phyloP scores from a whole-genome alignment of 2,113 vertebrate genomes.

The Prietella phreatophila region DNA sequence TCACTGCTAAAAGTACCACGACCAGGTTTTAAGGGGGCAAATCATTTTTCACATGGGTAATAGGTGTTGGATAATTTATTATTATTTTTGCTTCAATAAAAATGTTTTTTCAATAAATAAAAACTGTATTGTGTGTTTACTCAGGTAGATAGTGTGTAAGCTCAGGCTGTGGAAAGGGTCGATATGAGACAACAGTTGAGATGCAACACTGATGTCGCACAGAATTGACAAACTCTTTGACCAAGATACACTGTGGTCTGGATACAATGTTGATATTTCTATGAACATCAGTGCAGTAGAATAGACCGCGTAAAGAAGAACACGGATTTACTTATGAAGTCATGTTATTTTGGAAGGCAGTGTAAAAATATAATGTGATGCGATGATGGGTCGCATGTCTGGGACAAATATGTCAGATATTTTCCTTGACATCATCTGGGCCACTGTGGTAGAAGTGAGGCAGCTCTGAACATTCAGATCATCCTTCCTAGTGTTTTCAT shows the following conservation, averaged over 20 bases:
- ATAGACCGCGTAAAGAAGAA: neutral
- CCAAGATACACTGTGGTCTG: neutral
- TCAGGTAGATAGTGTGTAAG: neutral
- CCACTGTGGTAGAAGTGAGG: slow-evolving; percentile 56
- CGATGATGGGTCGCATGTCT: neutral
- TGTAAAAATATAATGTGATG: neutral
- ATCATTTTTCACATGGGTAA: too few relatives aligned
- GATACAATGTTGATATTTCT: neutral
- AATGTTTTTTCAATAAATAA: too few relatives aligned
- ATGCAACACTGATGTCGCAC: neutral
- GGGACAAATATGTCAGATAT: neutral
- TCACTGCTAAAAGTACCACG: too few relatives aligned
- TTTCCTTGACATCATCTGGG: neutral
- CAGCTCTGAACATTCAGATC: slow-evolving; percentile 59
- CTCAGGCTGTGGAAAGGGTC: neutral
- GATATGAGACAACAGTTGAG: neutral
- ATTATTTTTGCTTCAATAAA: too few relatives aligned
- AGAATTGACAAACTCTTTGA: neutral
- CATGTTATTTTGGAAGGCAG: neutral
- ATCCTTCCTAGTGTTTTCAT: slow-evolving; percentile 63
- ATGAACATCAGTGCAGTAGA: neutral
- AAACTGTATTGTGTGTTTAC: too few relatives aligned
- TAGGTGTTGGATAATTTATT: too few relatives aligned
- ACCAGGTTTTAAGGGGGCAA: too few relatives aligned
- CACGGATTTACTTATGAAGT: neutral